Conservation (phyloP, 1,140 invertebrate species). For the Euura saliciscinereae region DNA sequence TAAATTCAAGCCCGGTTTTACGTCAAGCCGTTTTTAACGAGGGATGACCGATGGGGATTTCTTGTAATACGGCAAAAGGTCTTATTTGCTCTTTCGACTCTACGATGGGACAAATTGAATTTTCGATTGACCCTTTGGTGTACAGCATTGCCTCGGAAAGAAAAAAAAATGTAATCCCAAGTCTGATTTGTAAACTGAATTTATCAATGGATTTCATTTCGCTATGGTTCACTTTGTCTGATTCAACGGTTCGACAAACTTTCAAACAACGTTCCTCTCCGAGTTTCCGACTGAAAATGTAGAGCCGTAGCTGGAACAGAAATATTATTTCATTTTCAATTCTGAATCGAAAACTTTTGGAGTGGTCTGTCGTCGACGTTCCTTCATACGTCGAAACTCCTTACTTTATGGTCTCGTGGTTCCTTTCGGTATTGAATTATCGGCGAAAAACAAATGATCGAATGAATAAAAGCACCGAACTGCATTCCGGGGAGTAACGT, state of each 20-base stretch:
- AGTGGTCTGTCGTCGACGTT: not conserved
- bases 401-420: too few species aligned
- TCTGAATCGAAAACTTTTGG: not conserved
- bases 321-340: not conserved
- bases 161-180: not conserved
- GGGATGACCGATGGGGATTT: too few species aligned
- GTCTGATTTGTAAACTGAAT: constrained; percentile 5
- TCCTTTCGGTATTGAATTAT: not conserved
- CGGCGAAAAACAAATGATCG: not conserved
- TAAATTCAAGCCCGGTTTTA: too few species aligned
- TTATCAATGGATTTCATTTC: not conserved
- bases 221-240: not conserved
- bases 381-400: not conserved
- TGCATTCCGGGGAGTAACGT: too few species aligned
- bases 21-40: too few species aligned
- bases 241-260: not conserved
- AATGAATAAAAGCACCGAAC: not conserved
- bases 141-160: not conserved
- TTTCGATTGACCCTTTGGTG: not conserved
- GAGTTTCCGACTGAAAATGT: not conserved
- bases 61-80: too few species aligned
- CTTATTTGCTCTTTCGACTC: not conserved
- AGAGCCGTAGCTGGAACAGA: not conserved
- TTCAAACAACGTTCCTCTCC: not conserved
- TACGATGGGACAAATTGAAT: not conserved